Evolutionary conservation across 2,888 invertebrate species (phyloP), one percentile per base, ranked within the genome.

Genomic region (Cantharis rufa): DNA sequence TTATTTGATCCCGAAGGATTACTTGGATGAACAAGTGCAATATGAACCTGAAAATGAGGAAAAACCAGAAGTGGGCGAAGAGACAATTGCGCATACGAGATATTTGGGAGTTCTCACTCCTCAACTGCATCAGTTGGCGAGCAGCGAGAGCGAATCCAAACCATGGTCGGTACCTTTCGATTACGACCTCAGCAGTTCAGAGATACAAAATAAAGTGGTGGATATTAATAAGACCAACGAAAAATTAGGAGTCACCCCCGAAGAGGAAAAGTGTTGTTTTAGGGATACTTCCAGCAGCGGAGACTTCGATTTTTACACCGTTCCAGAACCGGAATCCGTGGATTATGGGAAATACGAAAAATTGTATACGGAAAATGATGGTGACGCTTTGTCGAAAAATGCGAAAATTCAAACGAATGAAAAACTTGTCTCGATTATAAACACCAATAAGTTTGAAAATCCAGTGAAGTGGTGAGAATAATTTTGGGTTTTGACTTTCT

Each of bases 121-220:
- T 81, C 83, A 78, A 77, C 69, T 85, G 5, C 83, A 86, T 72
- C 84, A 86, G 48, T 78, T 86, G 24, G 82, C 83, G 48, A 85
- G 84, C 74, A 82, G 84, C 18, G 84, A 85, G 75, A 76, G 73
- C 11, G 85, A 86, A 74, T 82, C 77, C 27, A 77, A 78, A 10
- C 80, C 85, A 0, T 81, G 86, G 66, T 82, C 85, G 1, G 82
- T 86, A n/a, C 87, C 87, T 3, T 85, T 69, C 70, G 87, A 87
- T 71, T 82, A 83, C 69, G 85, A 86, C 70, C 85, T 86, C 74
- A 84, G 85, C 69, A 84, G 84, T 11, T 84, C 86, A 1, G 83
- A 84, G 75, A 80, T 83, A 9, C 84, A 76, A 69, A 79, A 61
- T 61, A 64, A 64, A 15, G 68, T 62, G 13, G 66, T 72, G 10